Conservation (phyloP, 2,888 invertebrate species). For the Xylocampa areola region DNA sequence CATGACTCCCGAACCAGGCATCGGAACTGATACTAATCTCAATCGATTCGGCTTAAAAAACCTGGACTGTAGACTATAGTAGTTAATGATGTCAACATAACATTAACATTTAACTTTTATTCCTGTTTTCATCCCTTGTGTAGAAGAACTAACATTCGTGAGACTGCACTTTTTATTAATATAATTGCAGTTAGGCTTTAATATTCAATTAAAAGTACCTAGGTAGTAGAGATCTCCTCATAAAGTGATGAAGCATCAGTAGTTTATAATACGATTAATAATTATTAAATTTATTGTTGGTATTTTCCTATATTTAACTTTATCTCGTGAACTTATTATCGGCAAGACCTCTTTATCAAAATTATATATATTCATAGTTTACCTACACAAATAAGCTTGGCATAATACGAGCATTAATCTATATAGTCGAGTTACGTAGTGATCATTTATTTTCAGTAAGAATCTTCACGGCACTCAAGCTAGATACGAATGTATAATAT, state of each 20-base stretch:
- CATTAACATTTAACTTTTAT: too few relatives aligned
- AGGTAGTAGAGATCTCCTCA: too few relatives aligned
- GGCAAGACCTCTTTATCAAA: conserved; percentile 84
- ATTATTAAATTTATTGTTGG: conserved; percentile 68
- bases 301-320: conserved; percentile 84
- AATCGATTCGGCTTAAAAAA: too few relatives aligned
- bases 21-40: too few relatives aligned
- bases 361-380: conserved; percentile 67
- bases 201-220: neutral
- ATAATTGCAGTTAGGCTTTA: conserved; percentile 4
- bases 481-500: conserved; percentile 79
- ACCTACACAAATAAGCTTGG: conserved; percentile 74
- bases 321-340: conserved; percentile 86
- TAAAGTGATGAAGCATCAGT: conserved; percentile 31
- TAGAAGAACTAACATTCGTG: too few relatives aligned
- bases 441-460: conserved; percentile 75
- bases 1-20: too few relatives aligned
- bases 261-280: conserved; percentile 53
- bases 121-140: too few relatives aligned
- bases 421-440: conserved; percentile 65
- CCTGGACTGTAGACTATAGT: too few relatives aligned
- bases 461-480: conserved; percentile 74
- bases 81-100: too few relatives aligned
- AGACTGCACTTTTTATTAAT: too few relatives aligned
- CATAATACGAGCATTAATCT: conserved; percentile 71